Conservation (phyloP, 2,797 vertebrate genomes). For the Acropternis orthonyx region DNA sequence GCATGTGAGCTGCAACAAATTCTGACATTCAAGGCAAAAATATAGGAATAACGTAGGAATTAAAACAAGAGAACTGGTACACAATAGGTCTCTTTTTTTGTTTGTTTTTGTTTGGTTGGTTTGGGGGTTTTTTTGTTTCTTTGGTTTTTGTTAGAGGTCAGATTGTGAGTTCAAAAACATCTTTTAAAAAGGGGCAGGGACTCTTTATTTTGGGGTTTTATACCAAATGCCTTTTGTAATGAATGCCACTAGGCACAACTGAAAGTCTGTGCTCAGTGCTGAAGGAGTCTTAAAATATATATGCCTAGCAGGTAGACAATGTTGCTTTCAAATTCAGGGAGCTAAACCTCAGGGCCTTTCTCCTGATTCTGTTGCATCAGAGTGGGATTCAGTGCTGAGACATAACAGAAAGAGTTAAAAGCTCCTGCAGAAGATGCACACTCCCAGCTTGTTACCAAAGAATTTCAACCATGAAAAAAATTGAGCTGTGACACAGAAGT, state of each 20-base stretch:
- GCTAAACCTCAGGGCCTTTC: not conserved
- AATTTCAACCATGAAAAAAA: not conserved
- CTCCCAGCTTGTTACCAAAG: not conserved
- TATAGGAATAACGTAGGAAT: not conserved
- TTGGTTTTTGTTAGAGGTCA: not conserved
- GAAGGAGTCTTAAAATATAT: not conserved
- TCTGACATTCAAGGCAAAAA: not conserved
- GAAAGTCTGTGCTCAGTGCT: not conserved
- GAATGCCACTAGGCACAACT: not conserved
- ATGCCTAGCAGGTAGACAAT: not conserved
- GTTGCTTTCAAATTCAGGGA: not conserved
- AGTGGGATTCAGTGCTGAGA: not conserved
- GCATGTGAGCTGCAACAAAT: not conserved
- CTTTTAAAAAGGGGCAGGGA: not conserved
- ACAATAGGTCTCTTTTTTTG: not conserved
- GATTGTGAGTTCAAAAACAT: not conserved
- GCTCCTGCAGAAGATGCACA: not conserved
- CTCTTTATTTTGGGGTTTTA: not conserved
- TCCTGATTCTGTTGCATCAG: not conserved
- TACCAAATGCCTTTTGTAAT: not conserved
- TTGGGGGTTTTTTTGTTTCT: no score
- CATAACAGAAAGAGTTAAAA: not conserved
- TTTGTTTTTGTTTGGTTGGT: not conserved
- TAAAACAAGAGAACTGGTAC: not conserved
- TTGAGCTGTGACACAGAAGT: not conserved